These are phyloP conservation scores for Platysternon megacephalum DNA, from an alignment of 2,113 vertebrate genomes.

Conservation along the genomic window DNA sequence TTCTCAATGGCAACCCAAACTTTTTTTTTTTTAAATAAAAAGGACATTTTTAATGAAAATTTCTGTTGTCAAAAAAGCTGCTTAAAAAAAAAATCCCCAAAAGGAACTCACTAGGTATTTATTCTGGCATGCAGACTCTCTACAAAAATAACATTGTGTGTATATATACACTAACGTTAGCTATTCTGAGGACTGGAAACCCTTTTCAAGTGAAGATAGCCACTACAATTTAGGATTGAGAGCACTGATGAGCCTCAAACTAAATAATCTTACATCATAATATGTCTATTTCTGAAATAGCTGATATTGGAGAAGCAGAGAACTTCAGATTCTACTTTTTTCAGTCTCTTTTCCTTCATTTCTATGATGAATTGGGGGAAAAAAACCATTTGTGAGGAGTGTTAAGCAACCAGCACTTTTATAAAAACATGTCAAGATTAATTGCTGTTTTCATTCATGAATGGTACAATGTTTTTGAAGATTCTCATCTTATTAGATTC, in stretches of 20 bases:
- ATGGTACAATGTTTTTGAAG: slow-evolving; percentile 31
- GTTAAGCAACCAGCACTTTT: slow-evolving; percentile 38
- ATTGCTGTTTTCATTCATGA: slow-evolving; percentile 58
- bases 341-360: slow-evolving; percentile 4
- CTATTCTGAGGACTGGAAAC: not conserved
- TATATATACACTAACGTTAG: not conserved
- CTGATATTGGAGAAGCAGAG: not conserved
- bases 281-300: slow-evolving; percentile 34
- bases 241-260: not conserved
- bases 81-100: not conserved
- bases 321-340: slow-evolving; percentile 29
- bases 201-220: not conserved
- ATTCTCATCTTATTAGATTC: slow-evolving; percentile 58
- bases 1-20: not conserved
- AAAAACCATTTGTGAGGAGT: slow-evolving; percentile 31
- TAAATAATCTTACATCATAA: slow-evolving; percentile 49
- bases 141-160: not conserved
- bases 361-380: slow-evolving; percentile 34
- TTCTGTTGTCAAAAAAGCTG: not conserved
- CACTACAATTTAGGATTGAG: not conserved
- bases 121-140: not conserved
- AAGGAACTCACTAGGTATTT: not conserved
- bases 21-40: not conserved
- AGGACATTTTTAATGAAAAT: not conserved
- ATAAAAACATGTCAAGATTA: slow-evolving; percentile 52